phyloP scores from a whole-genome alignment of 2,113 vertebrate species.

The Oplegnathus fasciatus region DNA sequence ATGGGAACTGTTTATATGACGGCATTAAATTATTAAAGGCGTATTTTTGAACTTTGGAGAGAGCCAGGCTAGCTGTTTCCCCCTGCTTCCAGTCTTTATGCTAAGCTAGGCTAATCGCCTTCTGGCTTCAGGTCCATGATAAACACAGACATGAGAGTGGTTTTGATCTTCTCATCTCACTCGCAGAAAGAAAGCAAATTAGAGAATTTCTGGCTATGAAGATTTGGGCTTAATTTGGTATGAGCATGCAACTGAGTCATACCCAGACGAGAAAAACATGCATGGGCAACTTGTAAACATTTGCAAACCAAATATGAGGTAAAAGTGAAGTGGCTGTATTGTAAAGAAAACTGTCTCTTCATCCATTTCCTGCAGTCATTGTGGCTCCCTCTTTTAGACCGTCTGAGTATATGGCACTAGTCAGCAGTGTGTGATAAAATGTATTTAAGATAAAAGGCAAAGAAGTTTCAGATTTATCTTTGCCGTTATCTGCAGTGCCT shows the following conservation, averaged over 20 bases:
- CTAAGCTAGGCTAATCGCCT: too few species aligned
- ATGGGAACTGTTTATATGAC: too few species aligned
- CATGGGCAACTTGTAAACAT: not conserved
- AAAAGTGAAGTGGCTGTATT: not conserved
- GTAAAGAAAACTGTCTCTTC: too few species aligned
- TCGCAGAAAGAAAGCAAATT: too few species aligned
- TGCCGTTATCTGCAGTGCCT: slow-evolving; percentile 3
- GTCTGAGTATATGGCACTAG: not conserved
- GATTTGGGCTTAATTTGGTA: slow-evolving; percentile 7
- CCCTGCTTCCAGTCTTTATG: too few species aligned
- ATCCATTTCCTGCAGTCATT: not conserved
- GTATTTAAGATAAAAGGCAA: slow-evolving; percentile 33
- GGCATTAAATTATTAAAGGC: too few species aligned
- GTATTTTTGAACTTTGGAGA: too few species aligned
- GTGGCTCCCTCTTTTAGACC: not conserved
- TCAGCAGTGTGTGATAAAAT: slow-evolving; percentile 41
- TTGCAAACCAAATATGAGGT: not conserved
- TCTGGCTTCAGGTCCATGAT: too few species aligned
- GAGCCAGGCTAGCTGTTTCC: too few species aligned
- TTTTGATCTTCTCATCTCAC: too few species aligned
- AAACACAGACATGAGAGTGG: too few species aligned
- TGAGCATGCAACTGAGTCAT: not conserved
- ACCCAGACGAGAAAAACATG: not conserved
- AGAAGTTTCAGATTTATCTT: slow-evolving; percentile 30
- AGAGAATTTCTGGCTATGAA: too few species aligned